Evolutionary conservation across 2,113 vertebrate genomes (phyloP), one percentile per base, ranked within the genome.

Genomic region (Desmodus rotundus): DNA sequence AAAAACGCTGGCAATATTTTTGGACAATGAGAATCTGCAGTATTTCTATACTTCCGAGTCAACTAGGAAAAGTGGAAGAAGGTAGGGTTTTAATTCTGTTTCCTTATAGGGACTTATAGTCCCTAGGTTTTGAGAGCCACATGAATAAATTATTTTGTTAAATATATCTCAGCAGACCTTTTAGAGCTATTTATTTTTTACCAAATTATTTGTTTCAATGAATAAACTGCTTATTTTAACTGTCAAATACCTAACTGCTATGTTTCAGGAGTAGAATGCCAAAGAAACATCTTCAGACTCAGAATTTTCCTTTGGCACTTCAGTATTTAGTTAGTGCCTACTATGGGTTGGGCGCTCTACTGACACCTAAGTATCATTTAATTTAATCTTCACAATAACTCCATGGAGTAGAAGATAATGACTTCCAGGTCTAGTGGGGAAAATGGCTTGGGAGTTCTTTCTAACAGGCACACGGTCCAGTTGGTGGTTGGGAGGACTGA

Each of bases 1-100:
- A 41, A 91, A 91, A 94, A 38, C 7, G 22, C 5, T 76, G 76
- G 61, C 26, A 95, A 87, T 94, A 58, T 78, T 90, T 92, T 90
- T 72, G 83, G 58, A 74, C 65, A 94, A 83, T 92, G 38, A 93
- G n/a, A 86, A 74, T 92, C 36, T 28, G 8, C 43, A 85, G 92
- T 63, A 58, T 6, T 81, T 84, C 17, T 73, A 9, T 28, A 70
- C 47, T 93, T 93, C 84, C 74, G 77, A 43, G 41, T 95, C 84
- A 76, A 63, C 3, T 36, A 68, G 61, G 61, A 84, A 91, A 89
- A 95, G 52, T 81, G 5, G 87, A 92, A 83, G 41, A 26, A 85
- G 43, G 24, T n/a, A 33, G 19, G 19, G 6, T 87, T 91, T 95
- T 61, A 90, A 80, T 87, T 33, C 73, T 76, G 68, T 76, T 85